phyloP scores from a whole-genome alignment of 2,797 vertebrate genomes.

The Lutjanus campechanus region DNA sequence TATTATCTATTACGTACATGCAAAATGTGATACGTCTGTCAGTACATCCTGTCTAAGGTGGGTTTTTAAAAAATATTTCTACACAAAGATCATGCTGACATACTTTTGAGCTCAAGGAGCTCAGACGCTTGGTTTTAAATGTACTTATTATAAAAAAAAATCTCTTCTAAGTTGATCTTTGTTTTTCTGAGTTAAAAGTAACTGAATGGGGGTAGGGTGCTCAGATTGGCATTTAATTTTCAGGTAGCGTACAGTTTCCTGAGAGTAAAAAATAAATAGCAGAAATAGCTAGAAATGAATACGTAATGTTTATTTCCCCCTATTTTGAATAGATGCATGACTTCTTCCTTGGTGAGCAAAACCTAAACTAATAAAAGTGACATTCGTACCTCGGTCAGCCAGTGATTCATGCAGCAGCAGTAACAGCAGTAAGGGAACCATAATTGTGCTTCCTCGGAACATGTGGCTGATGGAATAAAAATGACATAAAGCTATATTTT shows the following conservation, averaged over 20 bases:
- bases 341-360: neutral
- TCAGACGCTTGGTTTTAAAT: neutral
- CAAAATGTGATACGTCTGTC: neutral
- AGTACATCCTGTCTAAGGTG: neutral
- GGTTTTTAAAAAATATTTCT: neutral
- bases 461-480: slow-evolving; percentile 9
- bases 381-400: slow-evolving; percentile 22
- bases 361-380: neutral
- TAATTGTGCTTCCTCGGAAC: slow-evolving; percentile 21
- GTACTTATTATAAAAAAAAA: too few relatives aligned
- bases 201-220: too few relatives aligned
- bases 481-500: neutral
- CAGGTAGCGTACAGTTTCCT: neutral
- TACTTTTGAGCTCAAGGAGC: too few relatives aligned
- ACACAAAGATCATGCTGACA: neutral
- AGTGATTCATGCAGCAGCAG: slow-evolving; percentile 31
- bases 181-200: neutral
- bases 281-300: neutral
- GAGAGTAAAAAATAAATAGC: neutral
- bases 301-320: too few relatives aligned
- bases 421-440: slow-evolving; percentile 53
- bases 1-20: neutral
- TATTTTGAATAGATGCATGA: neutral
- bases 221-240: neutral
- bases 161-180: neutral